Conservation (phyloP, 2,888 invertebrate genomes). For the Aphodius sticticus region DNA sequence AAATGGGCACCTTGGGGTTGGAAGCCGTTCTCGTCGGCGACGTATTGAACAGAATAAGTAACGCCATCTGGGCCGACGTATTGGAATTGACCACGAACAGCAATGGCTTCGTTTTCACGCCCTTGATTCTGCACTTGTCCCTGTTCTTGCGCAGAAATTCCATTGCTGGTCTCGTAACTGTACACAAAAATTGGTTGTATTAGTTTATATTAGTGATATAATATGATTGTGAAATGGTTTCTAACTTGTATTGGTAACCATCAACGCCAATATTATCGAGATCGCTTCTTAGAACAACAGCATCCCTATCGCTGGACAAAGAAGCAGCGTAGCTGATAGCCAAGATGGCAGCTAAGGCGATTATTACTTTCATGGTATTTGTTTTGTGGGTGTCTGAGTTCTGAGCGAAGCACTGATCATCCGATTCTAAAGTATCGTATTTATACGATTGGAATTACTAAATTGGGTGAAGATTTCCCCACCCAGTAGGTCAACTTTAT, state of each 20-base stretch:
- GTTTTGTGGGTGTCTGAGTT: not conserved
- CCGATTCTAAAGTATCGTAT: not conserved
- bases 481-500: not conserved
- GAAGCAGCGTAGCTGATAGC: conserved; percentile 29
- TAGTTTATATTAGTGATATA: not conserved
- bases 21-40: conserved; percentile 70
- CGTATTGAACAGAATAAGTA: conserved; percentile 67
- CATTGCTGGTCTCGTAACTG: conserved; percentile 72
- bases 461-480: not conserved
- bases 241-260: conserved; percentile 54
- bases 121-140: conserved; percentile 68
- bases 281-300: conserved; percentile 68
- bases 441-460: not conserved
- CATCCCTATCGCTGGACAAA: conserved; percentile 60
- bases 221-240: conserved; percentile 32
- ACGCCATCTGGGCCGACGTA: conserved; percentile 69
- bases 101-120: conserved; percentile 69
- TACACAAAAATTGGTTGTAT: conserved; percentile 26
- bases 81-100: conserved; percentile 67
- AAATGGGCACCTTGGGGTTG: conserved; percentile 62
- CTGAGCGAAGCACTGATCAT: not conserved
- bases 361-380: not conserved
- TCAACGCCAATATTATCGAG: conserved; percentile 65
- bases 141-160: conserved; percentile 68
- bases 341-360: conserved; percentile 38